Evolutionary conservation across 2,797 vertebrate species (phyloP).

Genomic region (Nyctalus aviator): DNA sequence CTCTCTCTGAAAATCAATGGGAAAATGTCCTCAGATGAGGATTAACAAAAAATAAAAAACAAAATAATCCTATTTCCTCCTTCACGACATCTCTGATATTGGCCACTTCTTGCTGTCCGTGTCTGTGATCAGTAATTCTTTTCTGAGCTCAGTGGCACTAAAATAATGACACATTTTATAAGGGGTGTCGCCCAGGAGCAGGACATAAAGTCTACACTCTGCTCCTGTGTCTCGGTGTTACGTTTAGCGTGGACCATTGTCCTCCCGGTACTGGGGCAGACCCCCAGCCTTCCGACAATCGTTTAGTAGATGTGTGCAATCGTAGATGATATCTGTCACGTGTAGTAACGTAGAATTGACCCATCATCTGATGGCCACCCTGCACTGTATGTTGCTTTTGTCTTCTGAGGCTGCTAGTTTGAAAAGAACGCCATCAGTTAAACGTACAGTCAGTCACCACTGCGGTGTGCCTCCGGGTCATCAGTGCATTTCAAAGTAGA

Average conservation of each 20-base stretch:
- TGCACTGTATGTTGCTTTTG: fast-evolving
- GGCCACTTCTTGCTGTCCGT: neutral
- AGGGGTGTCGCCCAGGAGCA: neutral
- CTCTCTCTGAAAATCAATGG: neutral
- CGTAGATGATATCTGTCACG: fast-evolving
- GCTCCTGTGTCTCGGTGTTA: neutral
- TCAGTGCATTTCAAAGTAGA: neutral
- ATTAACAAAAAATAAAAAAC: neutral
- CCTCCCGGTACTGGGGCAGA: neutral
- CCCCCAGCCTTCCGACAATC: fast-evolving
- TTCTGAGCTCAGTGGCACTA: neutral
- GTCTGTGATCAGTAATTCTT: too few relatives aligned
- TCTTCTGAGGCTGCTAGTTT: neutral
- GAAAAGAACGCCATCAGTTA: neutral
- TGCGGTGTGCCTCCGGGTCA: neutral
- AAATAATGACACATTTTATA: too few relatives aligned
- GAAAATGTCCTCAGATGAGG: neutral
- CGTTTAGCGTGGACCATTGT: neutral
- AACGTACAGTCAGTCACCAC: fast-evolving
- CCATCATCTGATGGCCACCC: neutral
- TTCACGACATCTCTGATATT: fast-evolving
- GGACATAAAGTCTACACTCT: neutral
- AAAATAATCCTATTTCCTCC: neutral
- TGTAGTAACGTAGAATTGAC: fast-evolving
- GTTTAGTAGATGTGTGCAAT: neutral